Percentiles rank a stretch among this genome's conserved stretches.
Evolutionary conservation across 2,113 vertebrate genomes (phyloP).

Genomic region (Upupa epops): DNA sequence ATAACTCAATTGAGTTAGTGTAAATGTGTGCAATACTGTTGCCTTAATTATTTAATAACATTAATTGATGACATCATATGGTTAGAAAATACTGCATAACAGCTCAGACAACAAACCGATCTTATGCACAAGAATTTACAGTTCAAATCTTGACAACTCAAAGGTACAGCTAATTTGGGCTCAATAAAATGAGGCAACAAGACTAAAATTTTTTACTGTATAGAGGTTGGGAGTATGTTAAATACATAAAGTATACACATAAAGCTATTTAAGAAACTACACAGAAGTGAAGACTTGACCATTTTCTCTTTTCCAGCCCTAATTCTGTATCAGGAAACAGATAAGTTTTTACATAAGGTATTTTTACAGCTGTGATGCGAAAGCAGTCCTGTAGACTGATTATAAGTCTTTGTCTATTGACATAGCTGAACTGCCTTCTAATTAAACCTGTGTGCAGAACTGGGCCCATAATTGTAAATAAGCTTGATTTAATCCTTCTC

Average conservation of each 20-base stretch:
- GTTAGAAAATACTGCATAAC: neutral
- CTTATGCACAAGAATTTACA: neutral
- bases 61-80: neutral
- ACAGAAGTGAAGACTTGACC: neutral
- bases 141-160: neutral
- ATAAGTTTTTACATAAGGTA: rapidly evolving
- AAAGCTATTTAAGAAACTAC: neutral
- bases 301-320: neutral
- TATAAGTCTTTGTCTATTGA: neutral
- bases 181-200: neutral
- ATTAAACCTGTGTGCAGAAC: neutral
- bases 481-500: neutral
- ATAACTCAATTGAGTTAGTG: neutral
- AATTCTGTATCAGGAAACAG: neutral
- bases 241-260: neutral
- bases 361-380: neutral
- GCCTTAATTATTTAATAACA: neutral
- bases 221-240: neutral
- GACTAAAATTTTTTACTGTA: neutral
- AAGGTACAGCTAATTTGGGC: neutral
- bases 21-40: neutral
- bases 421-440: neutral
- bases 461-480: neutral
- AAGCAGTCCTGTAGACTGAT: neutral
- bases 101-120: neutral